Evolutionary conservation across 2,797 vertebrate genomes (phyloP).

Genomic region (Lateolabrax maculatus): DNA sequence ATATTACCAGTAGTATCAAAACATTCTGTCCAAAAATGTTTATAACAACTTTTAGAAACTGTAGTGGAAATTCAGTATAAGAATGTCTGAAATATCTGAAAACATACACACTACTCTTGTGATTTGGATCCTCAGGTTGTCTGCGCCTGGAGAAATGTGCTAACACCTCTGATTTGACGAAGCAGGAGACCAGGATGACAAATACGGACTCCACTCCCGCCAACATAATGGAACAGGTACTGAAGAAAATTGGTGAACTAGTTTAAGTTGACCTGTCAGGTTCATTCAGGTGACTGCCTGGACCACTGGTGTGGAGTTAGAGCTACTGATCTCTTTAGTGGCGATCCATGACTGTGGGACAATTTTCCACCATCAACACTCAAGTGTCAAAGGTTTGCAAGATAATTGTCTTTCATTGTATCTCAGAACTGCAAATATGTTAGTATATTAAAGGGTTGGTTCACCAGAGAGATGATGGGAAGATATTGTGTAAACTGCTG

Average conservation of each 20-base stretch:
- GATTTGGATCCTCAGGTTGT: conserved; percentile 65
- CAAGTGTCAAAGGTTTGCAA: neutral
- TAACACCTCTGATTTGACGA: conserved; percentile 54
- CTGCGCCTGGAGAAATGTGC: conserved; percentile 55
- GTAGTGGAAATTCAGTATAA: too few relatives aligned
- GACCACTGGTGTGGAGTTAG: neutral
- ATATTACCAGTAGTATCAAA: neutral
- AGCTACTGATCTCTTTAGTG: neutral
- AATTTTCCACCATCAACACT: neutral
- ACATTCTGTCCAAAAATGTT: neutral
- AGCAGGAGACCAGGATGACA: conserved; percentile 67
- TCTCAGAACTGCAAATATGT: neutral
- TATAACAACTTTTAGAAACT: too few relatives aligned
- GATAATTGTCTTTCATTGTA: neutral
- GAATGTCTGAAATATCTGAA: too few relatives aligned
- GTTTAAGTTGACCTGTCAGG: neutral
- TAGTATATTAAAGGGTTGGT: neutral
- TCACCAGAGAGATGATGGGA: neutral
- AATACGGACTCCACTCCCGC: conserved; percentile 70
- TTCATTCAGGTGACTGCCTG: neutral
- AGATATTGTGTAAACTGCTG: neutral
- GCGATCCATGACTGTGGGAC: neutral
- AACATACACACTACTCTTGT: too few relatives aligned
- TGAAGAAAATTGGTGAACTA: neutral
- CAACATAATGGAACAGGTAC: conserved; percentile 84